Conservation (phyloP, 2,113 vertebrate genomes). For the Xiphophorus maculatus region DNA sequence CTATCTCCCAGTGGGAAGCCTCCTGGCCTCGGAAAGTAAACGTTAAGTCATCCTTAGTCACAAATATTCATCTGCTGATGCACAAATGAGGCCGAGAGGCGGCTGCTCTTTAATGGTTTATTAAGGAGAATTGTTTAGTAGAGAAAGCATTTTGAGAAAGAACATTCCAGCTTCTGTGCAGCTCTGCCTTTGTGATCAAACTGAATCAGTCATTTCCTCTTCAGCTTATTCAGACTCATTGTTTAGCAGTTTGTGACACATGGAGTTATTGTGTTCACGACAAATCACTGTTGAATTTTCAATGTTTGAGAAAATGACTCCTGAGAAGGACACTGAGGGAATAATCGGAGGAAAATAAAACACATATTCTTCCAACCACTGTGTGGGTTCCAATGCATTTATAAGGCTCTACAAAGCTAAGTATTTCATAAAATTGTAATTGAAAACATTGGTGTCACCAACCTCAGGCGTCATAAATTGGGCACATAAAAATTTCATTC, state of each 20-base stretch:
- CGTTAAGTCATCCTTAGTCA: constrained; percentile 54
- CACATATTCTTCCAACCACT: neutral
- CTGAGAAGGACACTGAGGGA: neutral
- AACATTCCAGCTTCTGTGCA: constrained; percentile 3
- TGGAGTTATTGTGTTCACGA: neutral
- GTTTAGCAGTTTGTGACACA: neutral
- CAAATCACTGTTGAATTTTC: neutral
- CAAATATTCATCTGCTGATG: constrained; percentile 42
- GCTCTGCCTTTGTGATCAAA: neutral
- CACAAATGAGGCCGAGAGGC: constrained; percentile 26
- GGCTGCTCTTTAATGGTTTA: constrained; percentile 23
- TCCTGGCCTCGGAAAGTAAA: constrained; percentile 45
- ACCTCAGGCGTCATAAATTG: neutral
- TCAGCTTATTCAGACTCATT: neutral
- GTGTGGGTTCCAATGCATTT: neutral
- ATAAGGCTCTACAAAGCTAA: neutral
- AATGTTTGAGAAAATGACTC: neutral
- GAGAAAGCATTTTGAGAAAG: constrained; percentile 1
- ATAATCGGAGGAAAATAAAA: neutral
- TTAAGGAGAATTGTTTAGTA: constrained; percentile 19
- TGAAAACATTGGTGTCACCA: neutral
- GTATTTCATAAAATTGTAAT: neutral
- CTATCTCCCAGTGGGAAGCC: constrained; percentile 51
- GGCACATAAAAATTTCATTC: neutral
- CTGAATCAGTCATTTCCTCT: neutral